A percentile compares a stretch with the other conserved stretches of the same genome.
Evolutionary conservation across 2,797 vertebrate genomes (phyloP).

Genomic region (Sebastes dallii): DNA sequence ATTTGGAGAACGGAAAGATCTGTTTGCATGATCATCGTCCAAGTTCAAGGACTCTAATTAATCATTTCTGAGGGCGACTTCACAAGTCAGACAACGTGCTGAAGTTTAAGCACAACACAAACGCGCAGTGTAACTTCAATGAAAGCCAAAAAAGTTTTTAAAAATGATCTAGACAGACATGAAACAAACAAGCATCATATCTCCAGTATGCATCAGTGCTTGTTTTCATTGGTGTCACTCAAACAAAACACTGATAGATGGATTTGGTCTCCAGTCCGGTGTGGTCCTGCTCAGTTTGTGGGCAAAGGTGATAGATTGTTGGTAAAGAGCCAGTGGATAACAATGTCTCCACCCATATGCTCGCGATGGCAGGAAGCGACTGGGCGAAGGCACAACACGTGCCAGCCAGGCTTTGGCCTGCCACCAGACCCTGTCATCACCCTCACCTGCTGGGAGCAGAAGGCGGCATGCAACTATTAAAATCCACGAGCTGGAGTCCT

Average conservation of each 20-base stretch:
- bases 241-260: constrained; percentile 59
- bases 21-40: constrained; percentile 73
- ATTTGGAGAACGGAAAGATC: constrained; percentile 68
- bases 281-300: constrained; percentile 65
- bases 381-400: constrained; percentile 70
- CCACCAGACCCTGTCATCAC: constrained; percentile 83
- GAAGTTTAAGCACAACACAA: constrained; percentile 48
- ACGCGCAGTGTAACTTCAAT: constrained; percentile 17
- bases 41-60: constrained; percentile 78
- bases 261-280: constrained; percentile 49
- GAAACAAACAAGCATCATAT: constrained; percentile 4
- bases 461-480: constrained; percentile 50
- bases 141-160: constrained; percentile 25
- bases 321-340: constrained; percentile 74
- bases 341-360: constrained; percentile 80
- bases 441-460: constrained; percentile 76
- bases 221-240: constrained; percentile 33
- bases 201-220: neutral
- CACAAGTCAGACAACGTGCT: constrained; percentile 59
- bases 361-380: constrained; percentile 78
- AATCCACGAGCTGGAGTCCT: constrained; percentile 27
- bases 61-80: constrained; percentile 72
- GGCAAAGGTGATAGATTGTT: constrained; percentile 78
- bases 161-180: neutral
- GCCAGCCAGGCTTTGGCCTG: constrained; percentile 79